Percentiles rank a stretch among this genome's conserved stretches.
These are phyloP conservation scores for Hirtodrosophila histrioides DNA, from an alignment of 2,888 invertebrate genomes.

Conservation along the genomic window DNA sequence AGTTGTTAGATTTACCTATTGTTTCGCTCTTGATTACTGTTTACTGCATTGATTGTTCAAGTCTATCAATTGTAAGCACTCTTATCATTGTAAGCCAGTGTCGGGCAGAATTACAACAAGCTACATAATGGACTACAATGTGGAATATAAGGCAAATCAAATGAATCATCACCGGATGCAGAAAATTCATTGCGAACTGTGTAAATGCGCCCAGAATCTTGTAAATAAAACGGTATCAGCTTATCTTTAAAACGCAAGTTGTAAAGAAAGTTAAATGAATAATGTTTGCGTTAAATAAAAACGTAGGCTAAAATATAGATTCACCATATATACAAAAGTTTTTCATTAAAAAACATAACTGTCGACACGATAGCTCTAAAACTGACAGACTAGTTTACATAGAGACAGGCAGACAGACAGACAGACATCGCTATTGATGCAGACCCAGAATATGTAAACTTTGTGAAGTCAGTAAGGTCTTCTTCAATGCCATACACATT, in stretches of 20 bases:
- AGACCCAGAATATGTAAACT: too few species aligned
- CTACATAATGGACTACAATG: conserved; percentile 1
- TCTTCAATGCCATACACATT: too few species aligned
- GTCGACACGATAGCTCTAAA: too few species aligned
- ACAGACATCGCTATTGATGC: too few species aligned
- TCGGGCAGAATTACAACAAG: conserved; percentile 35
- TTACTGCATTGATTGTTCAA: conserved; percentile 46
- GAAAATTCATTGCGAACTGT: conserved; percentile 3
- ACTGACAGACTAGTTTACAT: too few species aligned
- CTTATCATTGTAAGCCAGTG: conserved; percentile 41
- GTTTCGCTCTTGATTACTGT: too few species aligned
- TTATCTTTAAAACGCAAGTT: conserved; percentile 43
- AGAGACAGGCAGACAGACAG: too few species aligned
- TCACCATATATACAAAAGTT: not conserved
- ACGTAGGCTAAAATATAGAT: conserved; percentile 26
- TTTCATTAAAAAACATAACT: too few species aligned
- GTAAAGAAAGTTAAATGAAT: conserved; percentile 43
- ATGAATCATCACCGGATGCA: conserved; percentile 10
- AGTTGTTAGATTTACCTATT: conserved; percentile 23
- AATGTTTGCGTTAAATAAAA: conserved; percentile 64
- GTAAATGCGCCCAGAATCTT: conserved; percentile 41
- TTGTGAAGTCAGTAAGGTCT: too few species aligned
- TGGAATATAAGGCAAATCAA: conserved; percentile 7
- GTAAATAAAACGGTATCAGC: conserved; percentile 47
- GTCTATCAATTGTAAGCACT: conserved; percentile 51